Conservation (phyloP, 2,113 vertebrate genomes). For the Malurus cyaneus region DNA sequence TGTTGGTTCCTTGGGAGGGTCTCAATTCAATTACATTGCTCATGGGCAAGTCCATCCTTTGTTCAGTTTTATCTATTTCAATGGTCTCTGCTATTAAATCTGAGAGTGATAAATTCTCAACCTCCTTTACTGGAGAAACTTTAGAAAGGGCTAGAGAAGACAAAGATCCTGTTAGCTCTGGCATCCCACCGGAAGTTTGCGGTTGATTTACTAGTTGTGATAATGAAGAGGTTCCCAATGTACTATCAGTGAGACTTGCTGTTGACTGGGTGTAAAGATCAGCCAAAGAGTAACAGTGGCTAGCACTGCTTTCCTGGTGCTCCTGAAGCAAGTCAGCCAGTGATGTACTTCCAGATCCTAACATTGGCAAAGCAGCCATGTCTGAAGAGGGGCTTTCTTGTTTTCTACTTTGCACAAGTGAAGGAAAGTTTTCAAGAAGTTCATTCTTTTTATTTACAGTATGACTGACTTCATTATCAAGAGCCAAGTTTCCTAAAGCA, state of each 20-base stretch:
- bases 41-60: constrained; percentile 3
- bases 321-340: constrained; percentile 87
- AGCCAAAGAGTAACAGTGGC: constrained; percentile 59
- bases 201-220: constrained; percentile 69
- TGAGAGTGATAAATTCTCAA: constrained; percentile 73
- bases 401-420: constrained; percentile 59
- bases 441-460: constrained; percentile 48
- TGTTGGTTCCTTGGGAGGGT: constrained; percentile 64
- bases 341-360: constrained; percentile 75
- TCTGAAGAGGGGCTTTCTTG: constrained; percentile 14
- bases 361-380: constrained; percentile 28
- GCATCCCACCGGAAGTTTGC: constrained; percentile 55
- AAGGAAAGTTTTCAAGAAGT: constrained; percentile 63
- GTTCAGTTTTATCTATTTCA: constrained; percentile 54
- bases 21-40: constrained; percentile 36
- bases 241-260: constrained; percentile 29
- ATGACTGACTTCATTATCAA: constrained; percentile 59
- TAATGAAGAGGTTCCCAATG: constrained; percentile 60
- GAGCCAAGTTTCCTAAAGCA: constrained; percentile 71
- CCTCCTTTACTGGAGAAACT: constrained; percentile 65
- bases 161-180: constrained; percentile 76
- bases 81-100: constrained; percentile 79
- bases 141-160: constrained; percentile 74
- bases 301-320: constrained; percentile 74
- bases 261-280: constrained; percentile 59